phyloP scores from a whole-genome alignment of 2,113 vertebrate species.

The Eonycteris spelaea region DNA sequence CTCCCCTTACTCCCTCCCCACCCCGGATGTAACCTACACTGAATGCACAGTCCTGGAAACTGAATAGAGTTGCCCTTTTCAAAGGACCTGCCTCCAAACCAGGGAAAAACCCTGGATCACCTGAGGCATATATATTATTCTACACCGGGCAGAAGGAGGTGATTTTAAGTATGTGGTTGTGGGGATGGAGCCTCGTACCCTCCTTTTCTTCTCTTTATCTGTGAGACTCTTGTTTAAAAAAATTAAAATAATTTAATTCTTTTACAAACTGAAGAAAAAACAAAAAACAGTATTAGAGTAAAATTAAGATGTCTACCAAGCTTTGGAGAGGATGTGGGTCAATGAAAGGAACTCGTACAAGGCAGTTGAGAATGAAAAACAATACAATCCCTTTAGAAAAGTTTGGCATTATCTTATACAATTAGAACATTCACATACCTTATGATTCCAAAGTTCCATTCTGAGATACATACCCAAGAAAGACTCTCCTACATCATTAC shows the following conservation, averaged over 20 bases:
- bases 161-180: background rate
- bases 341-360: background rate
- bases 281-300: background rate
- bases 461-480: background rate
- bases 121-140: background rate
- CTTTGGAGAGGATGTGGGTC: background rate
- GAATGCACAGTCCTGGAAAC: background rate
- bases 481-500: background rate
- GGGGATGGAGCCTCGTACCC: too few relatives aligned
- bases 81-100: background rate
- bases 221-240: background rate
- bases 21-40: background rate
- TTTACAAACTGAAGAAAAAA: background rate
- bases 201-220: background rate
- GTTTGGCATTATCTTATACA: background rate
- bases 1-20: too few relatives aligned
- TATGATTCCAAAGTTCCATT: too few relatives aligned
- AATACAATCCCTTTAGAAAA: background rate
- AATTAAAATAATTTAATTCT: background rate
- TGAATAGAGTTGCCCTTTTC: background rate
- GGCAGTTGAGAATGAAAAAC: background rate
- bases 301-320: background rate
- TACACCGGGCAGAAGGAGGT: background rate
- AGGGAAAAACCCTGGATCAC: background rate
- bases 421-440: background rate